Evolutionary conservation across 2,113 vertebrate genomes (phyloP).

Genomic region (Girardinichthys multiradiatus): DNA sequence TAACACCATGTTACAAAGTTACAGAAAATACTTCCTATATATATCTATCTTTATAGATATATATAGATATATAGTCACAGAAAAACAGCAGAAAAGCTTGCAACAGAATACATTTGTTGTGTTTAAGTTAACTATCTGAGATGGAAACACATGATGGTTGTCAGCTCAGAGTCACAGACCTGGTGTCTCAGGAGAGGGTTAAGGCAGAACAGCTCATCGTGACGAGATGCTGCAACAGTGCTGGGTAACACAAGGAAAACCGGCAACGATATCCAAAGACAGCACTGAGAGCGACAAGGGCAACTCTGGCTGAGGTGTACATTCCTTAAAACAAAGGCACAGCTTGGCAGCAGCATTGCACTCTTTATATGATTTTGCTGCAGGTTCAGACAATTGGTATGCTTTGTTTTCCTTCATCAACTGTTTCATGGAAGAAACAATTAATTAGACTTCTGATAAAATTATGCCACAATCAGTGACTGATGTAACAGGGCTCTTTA

Average conservation of each 20-base stretch:
- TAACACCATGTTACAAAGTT: constrained; percentile 90
- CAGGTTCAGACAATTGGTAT: constrained; percentile 54
- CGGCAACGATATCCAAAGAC: constrained; percentile 65
- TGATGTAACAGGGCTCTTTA: constrained; percentile 22
- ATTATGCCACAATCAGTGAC: constrained; percentile 41
- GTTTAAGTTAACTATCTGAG: constrained; percentile 77
- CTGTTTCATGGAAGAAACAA: constrained; percentile 21
- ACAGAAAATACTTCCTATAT: constrained; percentile 83
- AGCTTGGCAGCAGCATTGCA: constrained; percentile 74
- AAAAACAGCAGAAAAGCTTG: constrained; percentile 82
- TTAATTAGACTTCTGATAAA: constrained; percentile 31
- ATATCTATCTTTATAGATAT: constrained; percentile 58
- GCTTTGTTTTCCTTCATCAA: constrained; percentile 26
- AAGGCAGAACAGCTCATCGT: constrained; percentile 79
- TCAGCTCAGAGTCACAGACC: constrained; percentile 11
- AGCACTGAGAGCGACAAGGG: constrained; percentile 31
- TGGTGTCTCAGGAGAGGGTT: constrained; percentile 59
- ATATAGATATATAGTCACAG: constrained; percentile 66
- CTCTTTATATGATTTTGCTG: constrained; percentile 68
- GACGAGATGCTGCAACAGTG: constrained; percentile 27
- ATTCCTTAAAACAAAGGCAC: constrained; percentile 82
- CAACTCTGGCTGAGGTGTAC: constrained; percentile 61
- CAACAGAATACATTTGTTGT: constrained; percentile 83
- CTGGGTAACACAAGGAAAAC: constrained; percentile 32
- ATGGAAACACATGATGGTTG: constrained; percentile 51